Evolutionary conservation across 2,888 invertebrate genomes (phyloP), one percentile per base, ranked within the genome.

Genomic region (Trissonchulus sp.): DNA sequence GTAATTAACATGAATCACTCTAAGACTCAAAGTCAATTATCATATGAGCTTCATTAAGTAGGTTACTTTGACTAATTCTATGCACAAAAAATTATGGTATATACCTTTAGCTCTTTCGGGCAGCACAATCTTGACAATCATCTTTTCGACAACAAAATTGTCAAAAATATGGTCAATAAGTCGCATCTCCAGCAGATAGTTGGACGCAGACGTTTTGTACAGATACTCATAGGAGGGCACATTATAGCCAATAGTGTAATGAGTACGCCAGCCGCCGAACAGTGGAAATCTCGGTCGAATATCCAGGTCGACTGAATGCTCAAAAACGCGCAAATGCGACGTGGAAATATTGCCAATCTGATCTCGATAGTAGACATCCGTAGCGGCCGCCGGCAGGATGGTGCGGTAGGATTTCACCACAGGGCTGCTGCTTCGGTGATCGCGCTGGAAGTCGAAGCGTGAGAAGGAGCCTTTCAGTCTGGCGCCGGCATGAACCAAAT

Each of bases 261-360:
- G 93, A 8, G 96, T 97, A 85, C 93, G 93, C 99, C 99, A 99
- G 23, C 99, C 99, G 75, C 99, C 99, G 85, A 98, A 99, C 1
- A 99, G 88, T 1, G 99, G 99, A 86, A 97, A 99, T 81, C 99
- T 89, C 0, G 98, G 99, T 72, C 94, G 89, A n/a, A 99, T 88
- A 82, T 97, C 97, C 1, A 99, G 87, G 83, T 99, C 97, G 3
- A 98, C 94, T 62, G 93, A 91, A 83, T 98, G 95, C 79, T 93
- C 92, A 80, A 92, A 89, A 34, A 92, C 87, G 79, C 91, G 89
- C 88, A 98, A 91, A 85, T 93, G 92, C 0, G 96, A 96, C 15
- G 99, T 99, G 0, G 97, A 98, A 82, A 99, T 99, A 85, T 99
- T 99, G 65, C 88, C 99, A 85, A 99, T 99, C 79, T 94, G 95